Evolutionary conservation across 2,888 invertebrate species (phyloP).

Genomic region (Ochlodes sylvanus): DNA sequence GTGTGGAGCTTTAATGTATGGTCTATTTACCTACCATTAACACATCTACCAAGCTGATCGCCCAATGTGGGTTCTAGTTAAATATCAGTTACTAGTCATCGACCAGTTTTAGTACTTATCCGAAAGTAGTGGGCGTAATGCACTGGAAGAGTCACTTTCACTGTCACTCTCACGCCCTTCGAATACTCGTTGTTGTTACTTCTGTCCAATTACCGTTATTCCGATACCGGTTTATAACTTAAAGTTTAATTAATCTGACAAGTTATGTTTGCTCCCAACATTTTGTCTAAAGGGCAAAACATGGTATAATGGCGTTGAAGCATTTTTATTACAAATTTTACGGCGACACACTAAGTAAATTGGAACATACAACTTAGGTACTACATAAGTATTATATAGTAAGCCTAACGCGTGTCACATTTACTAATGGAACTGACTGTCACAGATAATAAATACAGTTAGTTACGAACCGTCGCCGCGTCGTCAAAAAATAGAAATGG

Average conservation of each 20-base stretch:
- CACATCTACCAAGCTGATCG: background rate
- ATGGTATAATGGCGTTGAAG: background rate
- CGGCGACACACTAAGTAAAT: no score
- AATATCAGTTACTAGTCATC: background rate
- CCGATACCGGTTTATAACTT: conserved; percentile 7
- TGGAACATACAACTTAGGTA: no score
- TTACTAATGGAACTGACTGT: no score
- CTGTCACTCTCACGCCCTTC: conserved; percentile 26
- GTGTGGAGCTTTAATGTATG: no score
- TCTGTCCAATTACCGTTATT: conserved; percentile 20
- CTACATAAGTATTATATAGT: no score
- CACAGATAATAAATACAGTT: no score
- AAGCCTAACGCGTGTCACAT: no score
- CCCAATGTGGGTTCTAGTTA: background rate
- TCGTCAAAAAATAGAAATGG: no score
- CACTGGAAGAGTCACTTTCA: conserved; percentile 18
- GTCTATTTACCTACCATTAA: no score
- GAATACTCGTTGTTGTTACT: conserved; percentile 12
- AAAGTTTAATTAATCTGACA: conserved; percentile 13
- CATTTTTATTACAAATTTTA: no score
- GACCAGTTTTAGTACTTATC: conserved; percentile 7
- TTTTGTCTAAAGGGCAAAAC: background rate
- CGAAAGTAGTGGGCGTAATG: conserved; percentile 15
- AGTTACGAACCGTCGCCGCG: no score
- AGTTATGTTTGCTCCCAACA: background rate